phyloP scores from a whole-genome alignment of 1,140 invertebrate genomes.

The Drosophila ambigua region DNA sequence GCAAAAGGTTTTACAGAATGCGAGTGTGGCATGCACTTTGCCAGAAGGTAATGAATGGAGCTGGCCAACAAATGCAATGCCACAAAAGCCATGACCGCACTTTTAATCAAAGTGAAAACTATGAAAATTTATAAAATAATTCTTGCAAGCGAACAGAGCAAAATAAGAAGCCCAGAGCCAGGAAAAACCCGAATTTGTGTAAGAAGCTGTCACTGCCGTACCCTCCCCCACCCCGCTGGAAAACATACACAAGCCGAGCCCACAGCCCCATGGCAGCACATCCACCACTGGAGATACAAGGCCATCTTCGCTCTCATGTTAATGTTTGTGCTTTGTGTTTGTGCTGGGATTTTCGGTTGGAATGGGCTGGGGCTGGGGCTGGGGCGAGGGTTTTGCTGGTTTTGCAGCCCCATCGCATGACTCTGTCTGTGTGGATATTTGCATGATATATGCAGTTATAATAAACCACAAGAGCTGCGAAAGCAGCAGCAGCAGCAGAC shows the following conservation, averaged over 20 bases:
- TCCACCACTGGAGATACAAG: constrained; percentile 46
- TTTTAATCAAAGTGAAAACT: constrained; percentile 82
- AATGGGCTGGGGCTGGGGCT: constrained; percentile 7
- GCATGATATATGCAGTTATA: constrained; percentile 80
- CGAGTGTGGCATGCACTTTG: too few species aligned
- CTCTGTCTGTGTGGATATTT: constrained; percentile 42
- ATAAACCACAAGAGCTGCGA: constrained; percentile 77
- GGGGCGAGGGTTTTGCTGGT: constrained; percentile 3
- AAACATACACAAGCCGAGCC: not conserved
- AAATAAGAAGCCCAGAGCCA: constrained; percentile 2
- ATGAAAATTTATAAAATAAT: constrained; percentile 80
- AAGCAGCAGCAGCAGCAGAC: constrained; percentile 28
- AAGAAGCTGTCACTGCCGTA: constrained; percentile 35
- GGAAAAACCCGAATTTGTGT: constrained; percentile 55
- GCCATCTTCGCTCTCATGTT: too few species aligned
- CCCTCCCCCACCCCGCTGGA: constrained; percentile 1
- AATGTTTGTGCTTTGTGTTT: constrained; percentile 33
- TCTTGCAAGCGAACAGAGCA: constrained; percentile 48
- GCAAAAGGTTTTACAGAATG: too few species aligned
- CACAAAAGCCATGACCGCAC: constrained; percentile 76
- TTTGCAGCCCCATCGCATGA: not conserved
- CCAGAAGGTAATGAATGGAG: constrained; percentile 65
- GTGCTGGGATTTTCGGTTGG: constrained; percentile 39
- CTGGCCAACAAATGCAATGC: constrained; percentile 51
- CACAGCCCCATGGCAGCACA: constrained; percentile 6